Percentiles rank a stretch among this genome's conserved stretches.
phyloP scores from a whole-genome alignment of 37 sponge, comb jelly and placozoan genomes.

The Halisarca cf. caerulea region DNA sequence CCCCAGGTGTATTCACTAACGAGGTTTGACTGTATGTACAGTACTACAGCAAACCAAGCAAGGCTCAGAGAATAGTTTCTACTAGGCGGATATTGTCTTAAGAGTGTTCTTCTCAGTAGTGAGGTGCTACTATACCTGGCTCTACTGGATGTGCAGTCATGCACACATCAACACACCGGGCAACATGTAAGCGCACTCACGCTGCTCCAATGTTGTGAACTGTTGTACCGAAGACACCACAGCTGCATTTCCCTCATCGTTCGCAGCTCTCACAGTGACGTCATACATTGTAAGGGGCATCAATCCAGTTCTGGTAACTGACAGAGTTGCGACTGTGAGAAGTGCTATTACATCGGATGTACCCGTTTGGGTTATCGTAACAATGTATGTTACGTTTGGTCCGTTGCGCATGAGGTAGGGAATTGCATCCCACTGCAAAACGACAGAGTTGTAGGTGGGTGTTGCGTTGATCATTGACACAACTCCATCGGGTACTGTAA shows the following conservation, averaged over 20 bases:
- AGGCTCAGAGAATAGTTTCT: too few species aligned
- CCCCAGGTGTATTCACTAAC: too few species aligned
- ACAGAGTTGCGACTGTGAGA: neutral
- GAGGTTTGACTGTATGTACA: too few species aligned
- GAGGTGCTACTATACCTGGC: too few species aligned
- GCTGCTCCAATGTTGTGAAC: neutral
- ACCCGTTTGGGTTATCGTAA: neutral
- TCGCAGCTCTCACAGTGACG: neutral
- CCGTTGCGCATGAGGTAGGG: neutral
- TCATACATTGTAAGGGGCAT: neutral
- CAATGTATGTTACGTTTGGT: neutral
- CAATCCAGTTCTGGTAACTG: neutral
- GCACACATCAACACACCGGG: too few species aligned
- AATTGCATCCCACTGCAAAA: neutral
- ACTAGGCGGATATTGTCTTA: too few species aligned
- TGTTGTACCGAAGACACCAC: neutral
- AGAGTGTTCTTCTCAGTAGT: too few species aligned
- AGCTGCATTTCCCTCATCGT: neutral
- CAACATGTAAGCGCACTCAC: conserved; percentile 3
- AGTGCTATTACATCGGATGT: too few species aligned
- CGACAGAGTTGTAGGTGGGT: neutral
- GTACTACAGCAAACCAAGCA: too few species aligned
- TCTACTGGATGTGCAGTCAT: too few species aligned
- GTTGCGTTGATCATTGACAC: neutral
- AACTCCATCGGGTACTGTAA: neutral